phyloP scores from a whole-genome alignment of 2,113 vertebrate genomes.

The Nothocercus nigrocapillus region DNA sequence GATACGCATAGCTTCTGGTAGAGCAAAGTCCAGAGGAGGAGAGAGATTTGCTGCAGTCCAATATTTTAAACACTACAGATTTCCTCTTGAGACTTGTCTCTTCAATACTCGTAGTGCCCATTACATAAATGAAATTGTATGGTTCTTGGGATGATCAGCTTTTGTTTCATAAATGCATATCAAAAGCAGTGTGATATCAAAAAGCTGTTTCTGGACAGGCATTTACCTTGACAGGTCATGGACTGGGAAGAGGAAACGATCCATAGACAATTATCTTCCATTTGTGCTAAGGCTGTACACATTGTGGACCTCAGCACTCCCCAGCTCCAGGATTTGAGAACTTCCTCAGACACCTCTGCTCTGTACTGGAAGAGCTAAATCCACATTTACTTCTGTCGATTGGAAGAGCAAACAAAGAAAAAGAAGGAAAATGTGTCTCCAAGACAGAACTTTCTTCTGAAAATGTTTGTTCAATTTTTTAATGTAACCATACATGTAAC shows the following conservation, averaged over 20 bases:
- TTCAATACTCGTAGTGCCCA: not conserved
- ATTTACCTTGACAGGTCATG: not conserved
- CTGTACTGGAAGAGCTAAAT: not conserved
- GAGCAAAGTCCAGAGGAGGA: not conserved
- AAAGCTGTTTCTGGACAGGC: not conserved
- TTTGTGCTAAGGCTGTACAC: not conserved
- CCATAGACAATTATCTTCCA: not conserved
- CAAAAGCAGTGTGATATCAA: not conserved
- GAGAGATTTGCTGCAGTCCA: not conserved
- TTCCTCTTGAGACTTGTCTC: not conserved
- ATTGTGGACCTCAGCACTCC: not conserved
- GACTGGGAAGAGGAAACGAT: not conserved
- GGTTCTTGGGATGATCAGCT: not conserved
- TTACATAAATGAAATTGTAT: not conserved
- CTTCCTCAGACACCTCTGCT: not conserved
- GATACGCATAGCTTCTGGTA: not conserved
- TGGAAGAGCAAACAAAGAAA: not conserved
- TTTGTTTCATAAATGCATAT: not conserved
- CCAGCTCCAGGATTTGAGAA: not conserved
- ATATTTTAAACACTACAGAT: not conserved
- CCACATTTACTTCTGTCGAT: not conserved
- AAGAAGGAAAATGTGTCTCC: not conserved
- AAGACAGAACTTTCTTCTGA: not conserved
- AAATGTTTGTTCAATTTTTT: not conserved
- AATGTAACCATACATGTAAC: not conserved